Percentiles rank a stretch among this genome's conserved stretches.
These are phyloP conservation scores for Tanypteryx hageni DNA, from an alignment of 2,888 invertebrate genomes.

Conservation along the genomic window DNA sequence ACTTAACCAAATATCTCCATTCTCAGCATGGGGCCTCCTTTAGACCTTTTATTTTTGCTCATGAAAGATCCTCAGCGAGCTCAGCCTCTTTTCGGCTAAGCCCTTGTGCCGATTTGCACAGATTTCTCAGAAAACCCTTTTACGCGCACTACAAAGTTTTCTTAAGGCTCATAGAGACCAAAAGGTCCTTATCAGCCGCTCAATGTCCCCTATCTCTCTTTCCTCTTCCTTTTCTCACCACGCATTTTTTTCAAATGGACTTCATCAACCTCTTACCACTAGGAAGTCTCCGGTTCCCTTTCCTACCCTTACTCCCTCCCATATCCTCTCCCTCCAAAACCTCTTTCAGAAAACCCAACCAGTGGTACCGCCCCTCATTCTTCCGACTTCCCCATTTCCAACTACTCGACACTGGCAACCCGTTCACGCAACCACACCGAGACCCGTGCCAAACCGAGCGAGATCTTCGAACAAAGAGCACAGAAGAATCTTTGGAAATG, in stretches of 20 bases:
- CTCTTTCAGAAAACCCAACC: neutral
- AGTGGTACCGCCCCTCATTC: neutral
- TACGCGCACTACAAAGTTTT: too few relatives aligned
- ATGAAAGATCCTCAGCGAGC: neutral
- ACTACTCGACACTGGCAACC: neutral
- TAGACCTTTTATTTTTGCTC: neutral
- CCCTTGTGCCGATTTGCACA: neutral
- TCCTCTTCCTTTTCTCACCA: neutral
- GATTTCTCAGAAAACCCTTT: too few relatives aligned
- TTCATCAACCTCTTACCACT: neutral
- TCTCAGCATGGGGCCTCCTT: neutral
- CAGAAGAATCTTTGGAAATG: conserved; percentile 23
- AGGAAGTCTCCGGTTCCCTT: too few relatives aligned
- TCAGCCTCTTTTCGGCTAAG: neutral
- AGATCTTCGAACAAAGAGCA: conserved; percentile 23
- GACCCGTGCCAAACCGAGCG: conserved; percentile 31
- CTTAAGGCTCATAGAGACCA: too few relatives aligned
- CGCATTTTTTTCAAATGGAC: neutral
- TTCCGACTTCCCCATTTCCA: neutral
- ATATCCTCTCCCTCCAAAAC: neutral
- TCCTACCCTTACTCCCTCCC: neutral
- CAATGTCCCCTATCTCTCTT: too few relatives aligned
- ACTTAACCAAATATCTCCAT: neutral
- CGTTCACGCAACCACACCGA: neutral
- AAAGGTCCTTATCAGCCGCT: too few relatives aligned